Conservation (phyloP, 2,113 vertebrate genomes). For the Proterorhinus semilunaris region DNA sequence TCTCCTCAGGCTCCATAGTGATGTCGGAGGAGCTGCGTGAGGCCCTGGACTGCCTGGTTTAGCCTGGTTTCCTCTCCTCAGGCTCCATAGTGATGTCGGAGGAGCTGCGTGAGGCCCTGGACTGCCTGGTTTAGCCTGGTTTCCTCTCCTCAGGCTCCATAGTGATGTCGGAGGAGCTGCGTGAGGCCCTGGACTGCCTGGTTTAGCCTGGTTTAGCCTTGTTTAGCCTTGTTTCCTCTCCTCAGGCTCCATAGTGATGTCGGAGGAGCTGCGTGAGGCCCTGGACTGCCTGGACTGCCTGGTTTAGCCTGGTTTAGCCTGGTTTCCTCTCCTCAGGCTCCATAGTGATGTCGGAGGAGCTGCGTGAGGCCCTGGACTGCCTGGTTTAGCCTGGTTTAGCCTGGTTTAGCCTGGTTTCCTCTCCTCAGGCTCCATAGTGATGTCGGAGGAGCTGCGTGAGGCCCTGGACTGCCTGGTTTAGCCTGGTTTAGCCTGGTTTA, state of each 20-base stretch:
- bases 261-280: constrained; percentile 53
- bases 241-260: constrained; percentile 84
- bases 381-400: too few relatives aligned
- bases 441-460: constrained; percentile 71
- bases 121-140: constrained; percentile 64
- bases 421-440: constrained; percentile 80
- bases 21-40: constrained; percentile 74
- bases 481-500: too few relatives aligned
- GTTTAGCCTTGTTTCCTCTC: too few relatives aligned
- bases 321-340: constrained; percentile 60
- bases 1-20: constrained; percentile 78
- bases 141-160: constrained; percentile 70
- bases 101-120: constrained; percentile 82
- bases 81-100: constrained; percentile 87
- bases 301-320: background rate
- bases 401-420: too few relatives aligned
- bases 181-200: too few relatives aligned
- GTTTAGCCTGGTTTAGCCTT: too few relatives aligned
- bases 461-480: too few relatives aligned
- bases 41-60: too few relatives aligned
- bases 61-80: constrained; percentile 22
- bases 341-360: constrained; percentile 82
- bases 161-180: constrained; percentile 79
- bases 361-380: too few relatives aligned
- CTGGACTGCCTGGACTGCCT: too few relatives aligned